A percentile compares a stretch with the other conserved stretches of the same genome.
These are phyloP conservation scores for Malurus splendens DNA, from an alignment of 2,797 vertebrate species.

Conservation along the genomic window DNA sequence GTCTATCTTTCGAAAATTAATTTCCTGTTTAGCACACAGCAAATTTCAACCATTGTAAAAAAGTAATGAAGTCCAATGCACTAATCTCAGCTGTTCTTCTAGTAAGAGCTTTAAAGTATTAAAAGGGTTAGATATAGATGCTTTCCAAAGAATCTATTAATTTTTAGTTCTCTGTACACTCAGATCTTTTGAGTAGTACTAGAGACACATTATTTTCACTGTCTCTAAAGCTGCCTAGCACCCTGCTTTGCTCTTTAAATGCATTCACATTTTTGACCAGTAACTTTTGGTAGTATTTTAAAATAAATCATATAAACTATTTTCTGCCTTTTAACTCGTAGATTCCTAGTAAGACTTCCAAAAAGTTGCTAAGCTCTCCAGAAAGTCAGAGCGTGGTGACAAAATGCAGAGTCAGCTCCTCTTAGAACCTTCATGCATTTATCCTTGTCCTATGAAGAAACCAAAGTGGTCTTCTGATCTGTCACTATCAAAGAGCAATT, in stretches of 20 bases:
- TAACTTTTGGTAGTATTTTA: not conserved
- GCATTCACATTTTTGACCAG: not conserved
- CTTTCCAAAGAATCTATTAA: not conserved
- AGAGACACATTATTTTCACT: not conserved
- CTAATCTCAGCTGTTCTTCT: not conserved
- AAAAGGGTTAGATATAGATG: not conserved
- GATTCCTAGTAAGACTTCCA: not conserved
- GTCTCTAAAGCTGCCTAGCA: not conserved
- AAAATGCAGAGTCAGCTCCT: not conserved
- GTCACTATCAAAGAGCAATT: not conserved
- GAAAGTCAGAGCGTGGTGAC: not conserved
- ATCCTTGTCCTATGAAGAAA: not conserved
- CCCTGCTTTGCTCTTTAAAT: not conserved
- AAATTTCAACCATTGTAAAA: not conserved
- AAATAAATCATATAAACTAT: not conserved
- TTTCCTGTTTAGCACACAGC: not conserved
- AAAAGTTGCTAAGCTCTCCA: not conserved
- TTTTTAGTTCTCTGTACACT: not conserved
- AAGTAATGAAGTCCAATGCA: not conserved
- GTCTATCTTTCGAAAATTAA: not conserved
- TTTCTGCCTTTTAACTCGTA: not conserved
- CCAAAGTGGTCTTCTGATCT: not conserved
- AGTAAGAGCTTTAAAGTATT: not conserved
- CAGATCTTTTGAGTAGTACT: not conserved
- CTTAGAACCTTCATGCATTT: not conserved